phyloP scores from a whole-genome alignment of 2,113 vertebrate species.

The Puma concolor region DNA sequence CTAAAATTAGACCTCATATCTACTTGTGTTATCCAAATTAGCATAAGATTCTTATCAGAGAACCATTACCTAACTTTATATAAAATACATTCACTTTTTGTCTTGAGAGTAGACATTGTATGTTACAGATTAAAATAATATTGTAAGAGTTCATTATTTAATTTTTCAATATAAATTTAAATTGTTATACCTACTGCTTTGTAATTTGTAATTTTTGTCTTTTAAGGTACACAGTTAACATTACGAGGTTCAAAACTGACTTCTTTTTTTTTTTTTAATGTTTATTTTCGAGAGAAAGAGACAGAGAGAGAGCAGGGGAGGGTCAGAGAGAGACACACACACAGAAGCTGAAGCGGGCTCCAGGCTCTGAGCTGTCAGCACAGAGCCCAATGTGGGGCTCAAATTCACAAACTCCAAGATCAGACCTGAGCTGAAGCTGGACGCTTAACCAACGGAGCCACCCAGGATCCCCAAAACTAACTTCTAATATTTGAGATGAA shows the following conservation, averaged over 20 bases:
- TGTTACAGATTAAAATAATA: not conserved
- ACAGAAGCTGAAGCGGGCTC: too few species aligned
- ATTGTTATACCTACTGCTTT: not conserved
- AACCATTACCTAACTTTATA: not conserved
- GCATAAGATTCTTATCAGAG: slow-evolving; percentile 42
- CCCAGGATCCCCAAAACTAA: not conserved
- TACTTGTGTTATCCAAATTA: slow-evolving; percentile 25
- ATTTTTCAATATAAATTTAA: slow-evolving; percentile 40
- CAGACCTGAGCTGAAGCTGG: too few species aligned
- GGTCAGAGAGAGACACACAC: too few species aligned
- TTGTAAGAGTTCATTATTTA: slow-evolving; percentile 22
- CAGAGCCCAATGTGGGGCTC: too few species aligned
- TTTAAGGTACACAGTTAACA: not conserved
- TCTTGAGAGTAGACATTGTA: not conserved
- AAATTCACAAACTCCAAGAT: too few species aligned
- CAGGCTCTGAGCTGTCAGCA: too few species aligned
- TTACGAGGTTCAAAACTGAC: not conserved
- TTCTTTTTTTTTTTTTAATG: not conserved
- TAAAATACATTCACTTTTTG: slow-evolving; percentile 40
- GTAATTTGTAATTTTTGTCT: not conserved
- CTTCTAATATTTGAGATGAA: slow-evolving; percentile 28
- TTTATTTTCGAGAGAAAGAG: too few species aligned
- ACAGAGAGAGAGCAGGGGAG: too few species aligned
- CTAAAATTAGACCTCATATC: not conserved
- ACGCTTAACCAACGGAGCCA: too few species aligned